A percentile compares a stretch with the other conserved stretches of the same genome.
Evolutionary conservation across 2,113 vertebrate genomes (phyloP).

Genomic region (Camelus dromedarius): DNA sequence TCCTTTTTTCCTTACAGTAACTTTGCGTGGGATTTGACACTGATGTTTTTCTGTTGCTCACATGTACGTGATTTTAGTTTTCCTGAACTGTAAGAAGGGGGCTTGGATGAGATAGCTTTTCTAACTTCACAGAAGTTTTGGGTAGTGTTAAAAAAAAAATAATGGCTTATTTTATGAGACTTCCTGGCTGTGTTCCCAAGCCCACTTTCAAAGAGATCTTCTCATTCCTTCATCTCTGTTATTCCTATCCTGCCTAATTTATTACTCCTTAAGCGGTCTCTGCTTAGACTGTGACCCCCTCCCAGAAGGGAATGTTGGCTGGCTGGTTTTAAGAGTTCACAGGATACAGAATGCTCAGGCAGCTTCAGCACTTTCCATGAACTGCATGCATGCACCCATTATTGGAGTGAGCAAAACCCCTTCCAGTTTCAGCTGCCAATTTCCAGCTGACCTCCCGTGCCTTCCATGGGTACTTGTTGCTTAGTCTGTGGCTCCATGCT

Average conservation of each 20-base stretch:
- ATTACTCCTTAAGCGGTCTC: not conserved
- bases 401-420: not conserved
- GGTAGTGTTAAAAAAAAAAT: not conserved
- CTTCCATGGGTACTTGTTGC: not conserved
- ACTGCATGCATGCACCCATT: not conserved
- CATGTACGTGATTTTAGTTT: not conserved
- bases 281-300: not conserved
- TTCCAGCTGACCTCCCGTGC: fast-evolving
- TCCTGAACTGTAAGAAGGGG: not conserved
- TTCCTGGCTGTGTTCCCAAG: not conserved
- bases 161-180: not conserved
- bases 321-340: not conserved
- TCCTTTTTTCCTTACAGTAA: not conserved
- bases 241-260: not conserved
- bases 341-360: fast-evolving
- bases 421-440: not conserved
- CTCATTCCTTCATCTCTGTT: not conserved
- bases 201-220: not conserved
- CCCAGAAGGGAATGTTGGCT: not conserved
- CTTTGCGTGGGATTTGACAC: not conserved
- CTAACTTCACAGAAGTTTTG: not conserved
- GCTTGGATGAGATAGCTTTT: not conserved
- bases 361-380: not conserved
- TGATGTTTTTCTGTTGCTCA: not conserved
- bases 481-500: not conserved